Evolutionary conservation across 2,113 vertebrate species (phyloP).

Genomic region (Phasianus colchicus): DNA sequence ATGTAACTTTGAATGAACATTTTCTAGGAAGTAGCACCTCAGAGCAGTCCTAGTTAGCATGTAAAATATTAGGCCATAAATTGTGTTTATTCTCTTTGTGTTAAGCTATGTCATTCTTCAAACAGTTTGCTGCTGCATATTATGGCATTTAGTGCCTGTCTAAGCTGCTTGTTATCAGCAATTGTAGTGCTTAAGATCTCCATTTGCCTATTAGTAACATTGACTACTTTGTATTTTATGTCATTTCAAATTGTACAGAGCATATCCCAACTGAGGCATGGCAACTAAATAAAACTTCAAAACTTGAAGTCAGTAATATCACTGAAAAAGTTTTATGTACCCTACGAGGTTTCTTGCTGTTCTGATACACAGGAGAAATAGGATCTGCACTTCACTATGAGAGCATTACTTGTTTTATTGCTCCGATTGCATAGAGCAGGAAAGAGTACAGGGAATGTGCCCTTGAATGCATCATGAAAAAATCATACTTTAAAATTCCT

Average conservation of each 20-base stretch:
- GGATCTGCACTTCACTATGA: conserved; percentile 28
- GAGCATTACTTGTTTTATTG: conserved; percentile 44
- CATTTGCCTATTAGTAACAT: conserved; percentile 11
- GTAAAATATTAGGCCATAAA: background rate
- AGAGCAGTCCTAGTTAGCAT: background rate
- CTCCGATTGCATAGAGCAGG: background rate
- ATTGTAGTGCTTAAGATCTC: conserved; percentile 15
- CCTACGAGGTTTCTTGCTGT: conserved; percentile 24
- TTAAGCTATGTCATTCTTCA: background rate
- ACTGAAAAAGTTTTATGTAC: conserved; percentile 39
- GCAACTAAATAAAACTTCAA: conserved; percentile 65
- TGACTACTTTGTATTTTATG: conserved; percentile 22
- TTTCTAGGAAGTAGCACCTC: background rate
- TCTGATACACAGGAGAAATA: conserved; percentile 62
- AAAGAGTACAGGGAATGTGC: background rate
- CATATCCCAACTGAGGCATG: conserved; percentile 24
- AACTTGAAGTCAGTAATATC: conserved; percentile 46
- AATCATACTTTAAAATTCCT: background rate
- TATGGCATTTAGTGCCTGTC: conserved; percentile 12
- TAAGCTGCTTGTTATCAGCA: conserved; percentile 30
- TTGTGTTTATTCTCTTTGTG: background rate
- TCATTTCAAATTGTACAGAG: conserved; percentile 46
- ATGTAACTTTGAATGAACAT: rapidly evolving
- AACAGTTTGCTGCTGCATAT: background rate
- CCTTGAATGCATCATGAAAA: conserved; percentile 14